phyloP scores from a whole-genome alignment of 1,140 invertebrate species.

The Philotrypesis tridentata region DNA sequence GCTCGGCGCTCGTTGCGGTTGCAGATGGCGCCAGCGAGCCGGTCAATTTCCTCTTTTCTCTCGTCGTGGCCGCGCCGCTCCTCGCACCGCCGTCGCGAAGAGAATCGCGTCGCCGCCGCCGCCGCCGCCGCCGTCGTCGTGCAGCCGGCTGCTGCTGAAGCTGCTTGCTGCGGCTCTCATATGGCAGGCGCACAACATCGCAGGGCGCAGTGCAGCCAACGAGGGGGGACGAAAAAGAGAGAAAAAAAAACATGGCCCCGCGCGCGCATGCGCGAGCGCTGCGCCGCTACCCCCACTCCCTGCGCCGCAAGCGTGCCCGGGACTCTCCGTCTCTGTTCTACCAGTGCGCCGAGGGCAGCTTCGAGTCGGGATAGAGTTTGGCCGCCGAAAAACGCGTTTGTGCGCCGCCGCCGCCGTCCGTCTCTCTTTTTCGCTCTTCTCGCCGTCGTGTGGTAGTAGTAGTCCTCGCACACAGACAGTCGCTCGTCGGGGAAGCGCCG shows the following conservation, averaged over 20 bases:
- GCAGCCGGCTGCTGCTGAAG: slow-evolving; percentile 1
- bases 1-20: too few relatives aligned
- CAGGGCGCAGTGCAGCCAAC: slow-evolving; percentile 15
- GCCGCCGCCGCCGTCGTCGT: too few relatives aligned
- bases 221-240: too few relatives aligned
- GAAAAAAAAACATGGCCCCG: not conserved
- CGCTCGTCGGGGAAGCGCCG: not conserved
- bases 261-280: not conserved
- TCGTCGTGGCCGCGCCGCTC: not conserved
- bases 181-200: too few relatives aligned
- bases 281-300: not conserved
- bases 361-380: not conserved
- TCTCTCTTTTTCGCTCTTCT: not conserved
- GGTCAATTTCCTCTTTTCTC: slow-evolving; percentile 22
- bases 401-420: not conserved
- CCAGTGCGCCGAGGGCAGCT: not conserved
- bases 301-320: not conserved
- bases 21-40: not conserved
- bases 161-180: too few relatives aligned
- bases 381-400: slow-evolving; percentile 30
- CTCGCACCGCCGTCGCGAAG: too few relatives aligned
- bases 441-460: not conserved
- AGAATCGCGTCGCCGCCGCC: too few relatives aligned
- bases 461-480: not conserved
- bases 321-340: not conserved